Evolutionary conservation across 2,113 vertebrate species (phyloP).

Genomic region (Scytalopus superciliaris): DNA sequence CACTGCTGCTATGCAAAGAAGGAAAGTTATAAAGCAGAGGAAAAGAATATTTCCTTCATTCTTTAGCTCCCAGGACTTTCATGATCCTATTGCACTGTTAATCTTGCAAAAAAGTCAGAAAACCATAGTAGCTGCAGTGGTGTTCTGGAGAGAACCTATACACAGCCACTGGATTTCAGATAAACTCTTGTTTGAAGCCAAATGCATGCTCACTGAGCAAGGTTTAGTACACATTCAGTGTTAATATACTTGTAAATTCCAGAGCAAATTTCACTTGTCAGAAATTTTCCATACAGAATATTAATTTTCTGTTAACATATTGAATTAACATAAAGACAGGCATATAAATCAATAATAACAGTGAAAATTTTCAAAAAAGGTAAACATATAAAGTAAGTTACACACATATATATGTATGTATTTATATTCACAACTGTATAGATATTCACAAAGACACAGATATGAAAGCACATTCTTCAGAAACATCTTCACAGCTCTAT

Average conservation of each 20-base stretch:
- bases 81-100: background rate
- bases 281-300: background rate
- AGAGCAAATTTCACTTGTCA: background rate
- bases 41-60: background rate
- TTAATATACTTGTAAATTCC: background rate
- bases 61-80: background rate
- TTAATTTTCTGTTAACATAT: background rate
- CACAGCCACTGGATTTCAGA: background rate
- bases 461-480: background rate
- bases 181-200: background rate
- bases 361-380: background rate
- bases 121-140: background rate
- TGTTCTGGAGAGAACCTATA: background rate
- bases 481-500: background rate
- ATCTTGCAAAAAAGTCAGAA: background rate
- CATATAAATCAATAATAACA: background rate
- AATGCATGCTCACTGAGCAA: accelerated
- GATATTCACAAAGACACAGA: background rate
- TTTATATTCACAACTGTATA: background rate
- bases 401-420: background rate
- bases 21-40: background rate
- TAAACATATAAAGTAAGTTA: background rate
- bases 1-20: background rate
- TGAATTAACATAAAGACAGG: background rate
- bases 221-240: background rate